Base-by-base conservation (phyloP, 2,797 vertebrate species). In the Gadopsis bispinosus region DNA sequence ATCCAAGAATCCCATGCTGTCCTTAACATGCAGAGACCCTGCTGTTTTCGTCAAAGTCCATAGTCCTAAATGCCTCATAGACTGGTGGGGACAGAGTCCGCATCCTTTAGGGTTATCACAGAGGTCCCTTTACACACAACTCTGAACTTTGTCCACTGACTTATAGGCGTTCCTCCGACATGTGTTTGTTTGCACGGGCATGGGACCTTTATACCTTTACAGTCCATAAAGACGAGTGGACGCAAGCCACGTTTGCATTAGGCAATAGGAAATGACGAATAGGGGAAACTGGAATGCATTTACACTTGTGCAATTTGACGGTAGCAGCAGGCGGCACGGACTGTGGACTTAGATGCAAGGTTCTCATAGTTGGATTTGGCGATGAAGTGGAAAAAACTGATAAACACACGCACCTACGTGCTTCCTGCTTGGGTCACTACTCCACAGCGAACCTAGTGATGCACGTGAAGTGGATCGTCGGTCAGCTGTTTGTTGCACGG, bases 311-410 rank as follows among this genome's bases (percentile, higher is more conserved):
- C 73, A 81, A 77, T 83, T 20, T 77, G 87, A 74, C 64, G 82
- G 73, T 20, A 59, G 47, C 67, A 41, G 56, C 64, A 59, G 17
- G 68, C 17, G 37, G 65, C 33, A 9, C 55, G 84, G 59, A 91
- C 89, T 89, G 76, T 86, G 88, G 84, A 89, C 88, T 84, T 51
- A 26, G 70, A 11, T 73, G 59, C 68, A 61, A 60, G 69, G 64
- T 53, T 76, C 53, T 79, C 60, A 41, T 59, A 37, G 59, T 26
- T 72, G 16, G 22, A 77, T n/a, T 50, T 26, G 26, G 26, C 26
- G 73, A 61, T 69, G 73, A 88, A 91, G 87, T 82, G 85, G 87
- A 68, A 29, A 71, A 33, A 35, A 26, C 26, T 85, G 85, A 91
- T 90, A 89, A 91, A 83, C 58, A 72, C 29, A 67, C 69, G 51